Evolutionary conservation across 1,140 invertebrate genomes (phyloP).

Genomic region (Caerostris darwini): DNA sequence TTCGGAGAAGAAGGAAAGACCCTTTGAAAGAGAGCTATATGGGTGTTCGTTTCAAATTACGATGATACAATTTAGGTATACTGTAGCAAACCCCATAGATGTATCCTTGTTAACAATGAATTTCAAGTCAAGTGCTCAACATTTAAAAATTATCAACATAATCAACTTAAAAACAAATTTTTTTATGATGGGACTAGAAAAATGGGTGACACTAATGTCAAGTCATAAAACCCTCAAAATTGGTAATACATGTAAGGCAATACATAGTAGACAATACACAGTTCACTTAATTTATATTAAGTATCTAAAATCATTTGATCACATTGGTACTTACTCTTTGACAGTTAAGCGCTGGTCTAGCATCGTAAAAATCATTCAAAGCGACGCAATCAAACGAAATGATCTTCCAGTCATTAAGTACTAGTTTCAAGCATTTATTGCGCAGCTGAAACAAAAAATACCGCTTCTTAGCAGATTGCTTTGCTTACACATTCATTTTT

Average conservation of each 20-base stretch:
- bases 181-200: no score
- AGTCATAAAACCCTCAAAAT: background rate
- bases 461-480: constrained; percentile 30
- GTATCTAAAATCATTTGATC: background rate
- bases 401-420: background rate
- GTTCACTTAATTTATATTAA: background rate
- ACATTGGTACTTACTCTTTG: constrained; percentile 20
- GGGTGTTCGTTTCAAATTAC: no score
- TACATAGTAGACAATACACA: background rate
- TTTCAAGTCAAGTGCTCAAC: no score
- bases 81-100: no score
- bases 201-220: background rate
- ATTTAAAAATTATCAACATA: no score
- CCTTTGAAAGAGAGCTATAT: no score
- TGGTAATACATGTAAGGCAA: background rate
- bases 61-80: no score
- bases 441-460: constrained; percentile 17
- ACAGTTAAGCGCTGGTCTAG: background rate
- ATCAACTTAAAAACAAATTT: no score
- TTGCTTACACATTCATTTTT: constrained; percentile 3
- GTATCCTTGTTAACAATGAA: no score
- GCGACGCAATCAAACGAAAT: background rate
- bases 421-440: constrained; percentile 19
- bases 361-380: constrained; percentile 18
- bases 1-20: no score